Evolutionary conservation across 2,888 invertebrate species (phyloP), one percentile per base, ranked within the genome.

Genomic region (Harpagoxenus sublaevis): DNA sequence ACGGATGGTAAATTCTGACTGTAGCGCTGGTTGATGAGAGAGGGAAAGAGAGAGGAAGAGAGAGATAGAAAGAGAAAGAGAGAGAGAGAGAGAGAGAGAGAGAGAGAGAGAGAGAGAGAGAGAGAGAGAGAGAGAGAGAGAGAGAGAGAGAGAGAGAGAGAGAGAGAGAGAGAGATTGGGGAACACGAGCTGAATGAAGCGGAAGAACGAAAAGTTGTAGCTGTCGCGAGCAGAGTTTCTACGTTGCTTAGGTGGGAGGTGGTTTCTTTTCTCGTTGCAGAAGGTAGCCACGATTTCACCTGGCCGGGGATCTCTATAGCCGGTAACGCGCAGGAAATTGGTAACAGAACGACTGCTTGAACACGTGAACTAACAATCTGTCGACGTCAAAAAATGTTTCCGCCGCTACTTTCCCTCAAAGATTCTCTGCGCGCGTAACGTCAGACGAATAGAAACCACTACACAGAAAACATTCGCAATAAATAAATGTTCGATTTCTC

Each of bases 271-370:
- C 86, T 81, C 84, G 71, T 79, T 77, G 65, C 42, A 60, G 39
- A 65, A 71, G 78, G 77, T 55, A 79, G 77, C 77, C 81, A 79
- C 84, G 88, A 86, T 89, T 88, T 91, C 81, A 84, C 88, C 70
- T 86, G 89, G 88, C 75, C 91, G 86, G 84, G 48, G 84, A 60
- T 78, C 85, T 87, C 75, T 68, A 84, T 88, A 84, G 84, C 78
- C 87, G 84, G 84, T 89, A 90, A 91, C 91, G 88, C 83, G n/a
- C 88, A 81, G 91, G 90, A 90, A 90, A 90, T 90, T 90, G 90
- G 85, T 88, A 88, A 84, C 75, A 85, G 79, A 78, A 57, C 79
- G 89, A 83, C 89, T 84, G 85, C 81, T 66, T 78, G 89, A 62
- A 88, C 83, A 86, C 86, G 88, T 79, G 84, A 79, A 81, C 84